Conservation (phyloP, 1,140 invertebrate species). For the Cheumatopsyche charites region DNA sequence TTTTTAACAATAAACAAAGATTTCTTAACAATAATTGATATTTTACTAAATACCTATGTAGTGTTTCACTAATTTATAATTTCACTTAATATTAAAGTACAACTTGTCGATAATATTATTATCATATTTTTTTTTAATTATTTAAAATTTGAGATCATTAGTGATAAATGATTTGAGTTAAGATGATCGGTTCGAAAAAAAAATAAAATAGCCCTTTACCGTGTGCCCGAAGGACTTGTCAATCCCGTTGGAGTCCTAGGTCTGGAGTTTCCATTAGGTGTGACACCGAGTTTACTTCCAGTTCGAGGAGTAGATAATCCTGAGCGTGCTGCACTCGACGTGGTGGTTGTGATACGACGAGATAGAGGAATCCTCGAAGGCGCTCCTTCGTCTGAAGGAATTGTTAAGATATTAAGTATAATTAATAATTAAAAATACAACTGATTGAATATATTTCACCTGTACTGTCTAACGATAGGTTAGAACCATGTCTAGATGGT, state of each 20-base stretch:
- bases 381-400: conserved; percentile 68
- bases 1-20: too few relatives aligned
- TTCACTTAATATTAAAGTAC: too few relatives aligned
- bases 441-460: conserved; percentile 62
- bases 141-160: too few relatives aligned
- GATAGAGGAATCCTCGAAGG: conserved; percentile 76
- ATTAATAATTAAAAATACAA: background rate
- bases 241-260: conserved; percentile 77
- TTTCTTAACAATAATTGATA: too few relatives aligned
- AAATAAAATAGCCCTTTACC: conserved; percentile 57
- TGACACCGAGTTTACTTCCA: conserved; percentile 57
- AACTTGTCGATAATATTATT: too few relatives aligned
- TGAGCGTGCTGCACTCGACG: conserved; percentile 57
- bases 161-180: too few relatives aligned
- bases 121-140: too few relatives aligned
- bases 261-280: conserved; percentile 64
- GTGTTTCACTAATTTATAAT: too few relatives aligned
- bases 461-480: conserved; percentile 87
- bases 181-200: background rate
- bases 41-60: too few relatives aligned
- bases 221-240: conserved; percentile 70
- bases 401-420: background rate
- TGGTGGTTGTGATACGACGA: conserved; percentile 64
- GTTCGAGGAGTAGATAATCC: conserved; percentile 61
- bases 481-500: conserved; percentile 91